These are phyloP conservation scores for Cotesia vestalis DNA, from an alignment of 1,140 invertebrate species.

Conservation along the genomic window DNA sequence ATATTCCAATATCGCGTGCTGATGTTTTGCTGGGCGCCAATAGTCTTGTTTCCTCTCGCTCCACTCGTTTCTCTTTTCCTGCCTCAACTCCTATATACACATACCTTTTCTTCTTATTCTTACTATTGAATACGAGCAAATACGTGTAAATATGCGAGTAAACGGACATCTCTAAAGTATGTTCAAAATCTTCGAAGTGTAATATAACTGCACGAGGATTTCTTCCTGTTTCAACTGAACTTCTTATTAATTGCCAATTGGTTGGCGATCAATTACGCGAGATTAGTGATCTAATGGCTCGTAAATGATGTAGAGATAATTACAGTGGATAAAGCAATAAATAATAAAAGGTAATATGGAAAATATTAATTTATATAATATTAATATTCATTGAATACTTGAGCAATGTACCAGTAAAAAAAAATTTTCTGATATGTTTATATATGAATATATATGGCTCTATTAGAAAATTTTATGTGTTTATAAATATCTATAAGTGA, in stretches of 20 bases:
- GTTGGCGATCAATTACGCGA: slow-evolving; percentile 20
- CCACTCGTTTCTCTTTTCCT: background rate
- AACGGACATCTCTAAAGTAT: background rate
- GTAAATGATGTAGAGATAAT: slow-evolving; percentile 3
- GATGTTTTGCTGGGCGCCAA: slow-evolving; percentile 36
- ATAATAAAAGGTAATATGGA: background rate
- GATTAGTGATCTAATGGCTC: slow-evolving; percentile 26
- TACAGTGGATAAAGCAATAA: background rate
- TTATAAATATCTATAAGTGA: too few relatives aligned
- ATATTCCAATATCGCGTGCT: slow-evolving; percentile 39
- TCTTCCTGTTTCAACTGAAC: slow-evolving; percentile 15
- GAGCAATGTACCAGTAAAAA: too few relatives aligned
- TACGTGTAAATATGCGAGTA: too few relatives aligned
- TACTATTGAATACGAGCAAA: too few relatives aligned
- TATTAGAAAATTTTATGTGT: too few relatives aligned
- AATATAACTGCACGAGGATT: slow-evolving; percentile 5
- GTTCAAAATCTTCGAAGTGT: background rate
- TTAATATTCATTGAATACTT: background rate
- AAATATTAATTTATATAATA: background rate
- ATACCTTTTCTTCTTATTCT: background rate
- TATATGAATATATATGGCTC: too few relatives aligned
- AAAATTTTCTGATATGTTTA: too few relatives aligned
- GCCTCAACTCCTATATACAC: slow-evolving; percentile 27
- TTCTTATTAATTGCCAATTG: slow-evolving; percentile 11
- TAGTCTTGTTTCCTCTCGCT: background rate